Conservation (phyloP, 2,797 vertebrate genomes). For the Crax fasciolata region DNA sequence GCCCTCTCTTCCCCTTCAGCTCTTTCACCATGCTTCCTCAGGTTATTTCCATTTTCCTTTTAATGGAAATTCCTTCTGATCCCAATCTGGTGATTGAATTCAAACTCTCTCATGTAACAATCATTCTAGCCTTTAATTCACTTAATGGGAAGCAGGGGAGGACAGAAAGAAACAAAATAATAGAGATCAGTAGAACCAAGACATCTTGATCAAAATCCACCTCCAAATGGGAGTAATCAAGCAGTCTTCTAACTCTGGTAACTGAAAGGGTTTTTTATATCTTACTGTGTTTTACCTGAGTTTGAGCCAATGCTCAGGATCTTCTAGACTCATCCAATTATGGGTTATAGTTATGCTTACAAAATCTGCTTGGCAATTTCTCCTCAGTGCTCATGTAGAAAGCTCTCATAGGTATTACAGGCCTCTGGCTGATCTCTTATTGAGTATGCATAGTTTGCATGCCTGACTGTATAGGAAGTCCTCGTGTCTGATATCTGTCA, state of each 20-base stretch:
- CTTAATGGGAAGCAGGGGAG: neutral
- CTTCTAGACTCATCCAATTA: slow-evolving; percentile 3
- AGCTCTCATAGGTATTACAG: neutral
- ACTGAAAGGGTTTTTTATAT: neutral
- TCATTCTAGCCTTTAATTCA: slow-evolving; percentile 43
- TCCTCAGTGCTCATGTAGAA: neutral
- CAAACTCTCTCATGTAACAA: slow-evolving; percentile 11
- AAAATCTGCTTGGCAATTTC: slow-evolving; percentile 14
- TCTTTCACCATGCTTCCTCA: slow-evolving; percentile 14
- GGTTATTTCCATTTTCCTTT: slow-evolving; percentile 35
- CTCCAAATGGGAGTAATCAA: neutral
- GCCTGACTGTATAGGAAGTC: neutral
- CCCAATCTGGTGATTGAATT: slow-evolving; percentile 16
- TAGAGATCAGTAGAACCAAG: neutral
- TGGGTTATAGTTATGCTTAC: neutral
- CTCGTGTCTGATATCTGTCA: neutral
- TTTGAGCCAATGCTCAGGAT: neutral
- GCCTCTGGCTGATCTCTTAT: slow-evolving; percentile 41
- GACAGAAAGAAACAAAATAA: neutral
- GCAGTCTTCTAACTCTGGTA: neutral
- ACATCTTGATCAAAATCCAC: neutral
- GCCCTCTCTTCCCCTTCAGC: neutral
- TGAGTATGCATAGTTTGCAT: neutral
- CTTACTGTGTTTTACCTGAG: neutral
- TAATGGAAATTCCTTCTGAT: slow-evolving; percentile 65